phyloP scores from a whole-genome alignment of 1,140 invertebrate species.

The Sinonovacula constricta region DNA sequence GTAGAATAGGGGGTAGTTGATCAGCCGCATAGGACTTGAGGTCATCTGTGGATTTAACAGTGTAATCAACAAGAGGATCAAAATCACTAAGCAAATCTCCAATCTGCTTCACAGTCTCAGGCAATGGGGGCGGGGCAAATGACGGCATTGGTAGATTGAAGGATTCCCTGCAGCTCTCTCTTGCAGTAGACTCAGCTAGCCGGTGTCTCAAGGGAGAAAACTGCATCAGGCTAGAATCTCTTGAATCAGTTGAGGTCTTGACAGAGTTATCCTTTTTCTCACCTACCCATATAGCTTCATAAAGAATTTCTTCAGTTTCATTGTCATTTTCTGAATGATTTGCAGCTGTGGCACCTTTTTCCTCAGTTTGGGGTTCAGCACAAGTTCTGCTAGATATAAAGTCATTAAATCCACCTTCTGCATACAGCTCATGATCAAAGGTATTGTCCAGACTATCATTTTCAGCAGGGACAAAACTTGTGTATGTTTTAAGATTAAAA shows the following conservation, averaged over 20 bases:
- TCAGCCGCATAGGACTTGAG: too few relatives aligned
- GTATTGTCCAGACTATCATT: not conserved
- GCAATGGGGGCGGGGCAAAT: too few relatives aligned
- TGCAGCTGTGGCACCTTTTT: not conserved
- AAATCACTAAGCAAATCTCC: too few relatives aligned
- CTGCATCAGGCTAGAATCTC: not conserved
- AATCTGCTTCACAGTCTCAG: too few relatives aligned
- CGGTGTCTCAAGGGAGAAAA: conserved; percentile 1
- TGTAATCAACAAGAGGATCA: too few relatives aligned
- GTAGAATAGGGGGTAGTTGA: too few relatives aligned
- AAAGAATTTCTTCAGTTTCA: not conserved
- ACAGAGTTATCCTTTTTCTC: not conserved
- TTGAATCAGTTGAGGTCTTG: not conserved
- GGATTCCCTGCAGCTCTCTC: too few relatives aligned
- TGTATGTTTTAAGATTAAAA: not conserved
- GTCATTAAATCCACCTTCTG: not conserved
- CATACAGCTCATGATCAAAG: not conserved
- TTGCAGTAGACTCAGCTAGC: too few relatives aligned
- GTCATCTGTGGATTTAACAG: too few relatives aligned
- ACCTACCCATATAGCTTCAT: not conserved
- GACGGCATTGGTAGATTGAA: too few relatives aligned
- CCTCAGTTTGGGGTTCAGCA: not conserved
- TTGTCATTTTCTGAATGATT: not conserved
- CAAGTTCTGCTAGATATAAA: not conserved
- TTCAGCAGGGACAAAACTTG: not conserved